Conservation (phyloP, 35 echinoderm and acorn worm species). For the Patiria miniata region DNA sequence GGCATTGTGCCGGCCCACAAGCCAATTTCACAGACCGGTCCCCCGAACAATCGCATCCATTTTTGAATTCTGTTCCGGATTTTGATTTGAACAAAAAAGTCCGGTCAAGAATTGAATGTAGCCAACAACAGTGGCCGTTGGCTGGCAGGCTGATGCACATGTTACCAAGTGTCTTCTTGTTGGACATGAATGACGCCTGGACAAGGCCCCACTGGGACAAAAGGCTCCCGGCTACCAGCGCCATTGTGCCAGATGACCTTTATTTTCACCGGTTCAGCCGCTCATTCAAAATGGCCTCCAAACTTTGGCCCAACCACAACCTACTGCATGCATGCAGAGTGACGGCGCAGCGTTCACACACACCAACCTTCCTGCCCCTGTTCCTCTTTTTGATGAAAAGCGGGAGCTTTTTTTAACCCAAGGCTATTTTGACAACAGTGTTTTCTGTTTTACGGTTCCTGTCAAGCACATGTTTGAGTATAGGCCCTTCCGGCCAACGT, state of each 20-base stretch:
- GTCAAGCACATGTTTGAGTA: background rate
- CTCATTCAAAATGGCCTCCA: conserved; percentile 4
- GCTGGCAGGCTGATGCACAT: background rate
- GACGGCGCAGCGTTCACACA: no score
- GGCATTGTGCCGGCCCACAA: background rate
- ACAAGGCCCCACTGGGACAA: conserved; percentile 1
- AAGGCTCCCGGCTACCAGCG: background rate
- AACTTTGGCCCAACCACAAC: conserved; percentile 21
- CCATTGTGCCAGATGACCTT: background rate
- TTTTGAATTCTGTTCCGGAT: background rate
- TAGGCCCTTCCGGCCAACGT: background rate
- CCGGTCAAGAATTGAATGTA: conserved; percentile 24
- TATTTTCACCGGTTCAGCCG: background rate
- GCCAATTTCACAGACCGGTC: background rate
- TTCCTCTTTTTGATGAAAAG: background rate
- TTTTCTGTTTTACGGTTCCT: background rate
- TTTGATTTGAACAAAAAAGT: background rate
- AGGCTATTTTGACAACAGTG: conserved; percentile 6
- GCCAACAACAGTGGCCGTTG: background rate
- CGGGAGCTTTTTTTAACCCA: background rate
- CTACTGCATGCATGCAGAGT: background rate
- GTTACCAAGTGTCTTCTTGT: background rate
- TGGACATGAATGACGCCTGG: background rate
- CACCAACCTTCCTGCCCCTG: background rate
- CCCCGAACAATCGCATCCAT: conserved; percentile 6